phyloP scores from a whole-genome alignment of 2,113 vertebrate genomes.

The Sapajus apella region DNA sequence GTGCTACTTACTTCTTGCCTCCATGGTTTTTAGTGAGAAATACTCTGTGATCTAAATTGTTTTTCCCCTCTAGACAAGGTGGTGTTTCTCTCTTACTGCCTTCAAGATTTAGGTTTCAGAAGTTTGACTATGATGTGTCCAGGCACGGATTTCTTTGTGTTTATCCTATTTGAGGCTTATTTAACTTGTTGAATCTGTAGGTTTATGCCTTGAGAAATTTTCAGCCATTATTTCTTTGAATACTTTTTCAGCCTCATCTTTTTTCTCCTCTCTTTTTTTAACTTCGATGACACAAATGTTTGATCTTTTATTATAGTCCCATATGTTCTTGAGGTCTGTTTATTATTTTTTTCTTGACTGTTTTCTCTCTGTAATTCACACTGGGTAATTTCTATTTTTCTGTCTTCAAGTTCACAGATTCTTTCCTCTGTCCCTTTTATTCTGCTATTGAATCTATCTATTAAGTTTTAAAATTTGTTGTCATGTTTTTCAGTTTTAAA shows the following conservation, averaged over 20 bases:
- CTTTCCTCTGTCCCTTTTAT: neutral
- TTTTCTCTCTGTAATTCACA: slow-evolving; percentile 32
- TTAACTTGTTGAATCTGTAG: slow-evolving; percentile 20
- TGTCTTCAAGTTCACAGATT: neutral
- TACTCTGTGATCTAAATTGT: neutral
- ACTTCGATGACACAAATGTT: neutral
- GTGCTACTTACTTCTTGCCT: neutral
- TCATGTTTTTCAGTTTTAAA: slow-evolving; percentile 14
- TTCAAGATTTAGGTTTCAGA: neutral
- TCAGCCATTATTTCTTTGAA: slow-evolving; percentile 15
- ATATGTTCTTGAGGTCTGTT: neutral
- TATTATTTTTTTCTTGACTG: neutral
- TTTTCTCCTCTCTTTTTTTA: neutral
- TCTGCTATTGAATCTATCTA: neutral
- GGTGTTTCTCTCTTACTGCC: neutral
- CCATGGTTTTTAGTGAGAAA: neutral
- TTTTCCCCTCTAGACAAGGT: neutral
- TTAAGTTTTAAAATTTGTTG: neutral
- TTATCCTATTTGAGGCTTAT: neutral
- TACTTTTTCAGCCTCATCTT: neutral
- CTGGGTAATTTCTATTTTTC: neutral
- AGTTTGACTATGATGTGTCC: neutral
- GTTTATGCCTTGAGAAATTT: neutral
- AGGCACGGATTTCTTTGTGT: slow-evolving; percentile 17
- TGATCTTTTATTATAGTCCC: neutral